Evolutionary conservation across 1,140 invertebrate genomes (phyloP).

Genomic region (Ladona fulva): DNA sequence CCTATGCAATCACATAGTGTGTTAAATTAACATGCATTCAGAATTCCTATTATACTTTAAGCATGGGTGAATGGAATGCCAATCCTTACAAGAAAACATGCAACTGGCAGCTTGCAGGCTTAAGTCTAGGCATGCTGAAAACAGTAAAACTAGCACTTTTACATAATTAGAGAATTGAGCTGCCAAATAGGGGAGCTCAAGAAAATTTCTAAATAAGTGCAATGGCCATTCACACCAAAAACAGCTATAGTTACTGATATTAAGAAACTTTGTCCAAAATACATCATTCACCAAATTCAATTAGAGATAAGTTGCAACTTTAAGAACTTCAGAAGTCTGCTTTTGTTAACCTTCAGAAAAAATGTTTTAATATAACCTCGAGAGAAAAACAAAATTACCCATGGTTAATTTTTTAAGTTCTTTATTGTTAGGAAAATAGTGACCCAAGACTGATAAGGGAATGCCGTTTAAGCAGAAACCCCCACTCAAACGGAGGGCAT

Average conservation of each 20-base stretch:
- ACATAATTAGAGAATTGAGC: too few relatives aligned
- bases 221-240: too few relatives aligned
- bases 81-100: too few relatives aligned
- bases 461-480: neutral
- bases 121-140: too few relatives aligned
- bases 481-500: neutral
- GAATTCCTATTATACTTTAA: neutral
- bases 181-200: too few relatives aligned
- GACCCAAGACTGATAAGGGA: neutral
- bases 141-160: too few relatives aligned
- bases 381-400: neutral
- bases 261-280: too few relatives aligned
- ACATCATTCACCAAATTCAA: too few relatives aligned
- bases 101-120: too few relatives aligned
- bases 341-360: neutral
- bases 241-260: too few relatives aligned
- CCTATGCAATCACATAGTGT: neutral
- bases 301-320: too few relatives aligned
- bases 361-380: neutral
- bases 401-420: neutral
- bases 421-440: constrained; percentile 7
- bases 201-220: too few relatives aligned
- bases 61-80: neutral
- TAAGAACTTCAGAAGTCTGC: neutral
- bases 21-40: neutral